Base-by-base conservation (phyloP, 1,140 invertebrate species). In the Drosophila virilis region DNA sequence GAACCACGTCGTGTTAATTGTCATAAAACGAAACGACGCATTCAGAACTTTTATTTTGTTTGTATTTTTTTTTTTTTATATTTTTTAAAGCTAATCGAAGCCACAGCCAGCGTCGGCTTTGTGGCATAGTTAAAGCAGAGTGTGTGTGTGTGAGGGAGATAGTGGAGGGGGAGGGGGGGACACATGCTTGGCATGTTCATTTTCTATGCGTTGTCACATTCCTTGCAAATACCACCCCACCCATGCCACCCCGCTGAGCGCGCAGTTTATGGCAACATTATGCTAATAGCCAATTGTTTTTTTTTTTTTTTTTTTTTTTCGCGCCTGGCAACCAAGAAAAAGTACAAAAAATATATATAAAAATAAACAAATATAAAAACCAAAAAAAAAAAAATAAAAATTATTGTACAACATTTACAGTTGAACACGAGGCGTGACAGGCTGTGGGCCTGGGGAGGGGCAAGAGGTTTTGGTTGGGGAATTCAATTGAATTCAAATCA, bases 371-470 rank as follows among this genome's bases (percentile, higher is more conserved):
- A 17, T 28, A 42, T 8, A 40, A 40, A 40, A 12, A 42, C 6
- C 1, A 17, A 17, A 42, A 32, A 59, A 22, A 15, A 33, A 64
- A 32, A 40, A 28, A 15, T n/a, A 43, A 67, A 65, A 72, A 55
- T 65, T 13, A 85, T 86, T 86, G 81, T 85, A 88, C 83, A 88
- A 88, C 83, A 81, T 88, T 89, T 88, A 88, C 83, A 89, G 83
- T 88, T 80, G 66, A 59, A 42, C 50, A 37, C 28, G n/a, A 8
- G 57, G 57, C 42, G 42, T 46, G 28, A 13, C 42, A 12, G 5
- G n/a, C 8, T 1, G 22, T 28, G 17, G 9, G 17, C 15, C 6
- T 1, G 0, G 15, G n/a, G 17, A 12, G 45, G 8, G 2, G 28
- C 12, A 6, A 12, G 38, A 4, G 8, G 22, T 28, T 28, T 28